phyloP scores from a whole-genome alignment of 2,888 invertebrate species.

The Papilio demoleus region DNA sequence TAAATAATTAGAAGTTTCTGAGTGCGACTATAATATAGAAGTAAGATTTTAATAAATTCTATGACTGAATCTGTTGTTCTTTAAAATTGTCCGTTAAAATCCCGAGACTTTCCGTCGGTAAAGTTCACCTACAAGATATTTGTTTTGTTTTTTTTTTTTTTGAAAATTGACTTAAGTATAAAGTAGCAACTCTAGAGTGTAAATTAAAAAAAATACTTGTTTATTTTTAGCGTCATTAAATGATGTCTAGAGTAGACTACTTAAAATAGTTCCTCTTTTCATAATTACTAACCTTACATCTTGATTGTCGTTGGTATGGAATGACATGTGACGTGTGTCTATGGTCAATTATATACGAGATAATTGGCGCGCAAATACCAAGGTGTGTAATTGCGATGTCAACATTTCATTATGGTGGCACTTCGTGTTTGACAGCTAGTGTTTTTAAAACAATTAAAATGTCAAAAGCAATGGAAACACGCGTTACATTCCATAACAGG shows the following conservation, averaged over 20 bases:
- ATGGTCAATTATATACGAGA: constrained; percentile 6
- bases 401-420: constrained; percentile 12
- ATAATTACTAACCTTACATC: neutral
- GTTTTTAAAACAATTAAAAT: constrained; percentile 21
- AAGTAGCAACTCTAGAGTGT: neutral
- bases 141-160: too few relatives aligned
- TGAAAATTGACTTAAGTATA: neutral
- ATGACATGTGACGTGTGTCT: constrained; percentile 7
- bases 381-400: constrained; percentile 15
- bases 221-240: neutral
- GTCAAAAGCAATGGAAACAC: neutral
- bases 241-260: neutral
- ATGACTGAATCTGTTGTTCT: too few relatives aligned
- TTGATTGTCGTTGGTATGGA: constrained; percentile 1
- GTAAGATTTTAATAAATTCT: too few relatives aligned
- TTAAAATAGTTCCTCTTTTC: constrained; percentile 16
- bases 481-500: neutral
- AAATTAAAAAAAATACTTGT: neutral
- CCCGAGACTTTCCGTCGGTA: too few relatives aligned
- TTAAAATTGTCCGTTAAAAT: too few relatives aligned
- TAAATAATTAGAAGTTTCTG: too few relatives aligned
- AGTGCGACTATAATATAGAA: too few relatives aligned
- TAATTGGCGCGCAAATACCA: constrained; percentile 19
- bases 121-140: too few relatives aligned
- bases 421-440: constrained; percentile 13